phyloP scores from a whole-genome alignment of 2,888 invertebrate genomes.

The Ochropleura leucogaster region DNA sequence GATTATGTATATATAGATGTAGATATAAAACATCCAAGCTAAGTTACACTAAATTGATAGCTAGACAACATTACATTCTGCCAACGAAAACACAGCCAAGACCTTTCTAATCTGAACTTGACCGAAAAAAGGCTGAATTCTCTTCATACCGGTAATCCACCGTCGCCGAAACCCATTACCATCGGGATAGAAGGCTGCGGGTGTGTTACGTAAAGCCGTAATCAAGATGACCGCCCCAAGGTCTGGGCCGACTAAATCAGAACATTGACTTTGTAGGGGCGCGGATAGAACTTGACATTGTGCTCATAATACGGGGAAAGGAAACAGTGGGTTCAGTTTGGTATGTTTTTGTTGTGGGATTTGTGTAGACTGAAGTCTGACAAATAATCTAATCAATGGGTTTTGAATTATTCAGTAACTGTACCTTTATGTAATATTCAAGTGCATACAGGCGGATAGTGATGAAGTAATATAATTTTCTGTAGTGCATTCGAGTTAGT shows the following conservation, averaged over 20 bases:
- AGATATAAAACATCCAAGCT: background rate
- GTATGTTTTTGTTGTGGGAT: background rate
- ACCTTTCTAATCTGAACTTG: conserved; percentile 23
- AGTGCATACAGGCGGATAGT: background rate
- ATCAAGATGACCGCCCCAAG: conserved; percentile 65
- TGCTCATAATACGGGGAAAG: conserved; percentile 12
- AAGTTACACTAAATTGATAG: too few relatives aligned
- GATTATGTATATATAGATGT: background rate
- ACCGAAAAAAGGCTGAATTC: conserved; percentile 24
- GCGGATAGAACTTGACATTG: conserved; percentile 69
- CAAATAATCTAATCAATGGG: background rate
- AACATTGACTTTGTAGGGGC: conserved; percentile 72
- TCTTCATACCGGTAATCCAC: conserved; percentile 33
- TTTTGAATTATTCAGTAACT: too few relatives aligned
- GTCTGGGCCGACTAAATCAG: conserved; percentile 51
- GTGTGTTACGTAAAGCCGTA: conserved; percentile 41
- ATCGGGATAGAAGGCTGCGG: conserved; percentile 5
- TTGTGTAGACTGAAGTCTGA: background rate
- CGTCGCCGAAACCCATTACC: conserved; percentile 32
- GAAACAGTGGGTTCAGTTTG: conserved; percentile 39
- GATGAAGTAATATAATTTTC: background rate
- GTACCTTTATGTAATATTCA: background rate
- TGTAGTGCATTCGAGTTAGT: too few relatives aligned
- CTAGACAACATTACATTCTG: background rate
- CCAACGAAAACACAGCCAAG: background rate